A percentile compares a stretch with the other conserved stretches of the same genome.
Evolutionary conservation across 64 coral and sea anemone species (phyloP).

Genomic region (Montipora cactus): DNA sequence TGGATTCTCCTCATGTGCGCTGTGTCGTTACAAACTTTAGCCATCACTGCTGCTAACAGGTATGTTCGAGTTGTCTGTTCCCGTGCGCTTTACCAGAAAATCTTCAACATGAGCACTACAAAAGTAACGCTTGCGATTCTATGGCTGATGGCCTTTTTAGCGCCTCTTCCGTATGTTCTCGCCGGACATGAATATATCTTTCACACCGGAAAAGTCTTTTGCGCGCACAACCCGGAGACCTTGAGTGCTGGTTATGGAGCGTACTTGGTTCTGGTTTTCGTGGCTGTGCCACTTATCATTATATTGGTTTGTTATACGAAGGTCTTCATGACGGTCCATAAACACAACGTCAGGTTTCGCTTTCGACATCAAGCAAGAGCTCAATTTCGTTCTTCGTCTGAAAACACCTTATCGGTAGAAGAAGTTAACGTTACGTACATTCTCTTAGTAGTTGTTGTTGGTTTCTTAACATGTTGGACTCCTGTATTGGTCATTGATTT

Average conservation of each 20-base stretch:
- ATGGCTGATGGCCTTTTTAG: slow-evolving; percentile 60
- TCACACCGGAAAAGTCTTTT: slow-evolving; percentile 77
- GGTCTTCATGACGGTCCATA: slow-evolving; percentile 64
- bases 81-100: slow-evolving; percentile 42
- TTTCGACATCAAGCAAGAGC: not conserved
- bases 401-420: slow-evolving; percentile 36
- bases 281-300: slow-evolving; percentile 53
- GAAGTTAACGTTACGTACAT: slow-evolving; percentile 66
- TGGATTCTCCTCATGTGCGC: slow-evolving; percentile 31
- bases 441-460: slow-evolving; percentile 47
- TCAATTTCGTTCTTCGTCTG: not conserved
- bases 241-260: slow-evolving; percentile 47
- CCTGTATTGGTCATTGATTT: slow-evolving; percentile 60
- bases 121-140: slow-evolving; percentile 60
- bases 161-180: slow-evolving; percentile 67
- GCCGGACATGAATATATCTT: slow-evolving; percentile 66
- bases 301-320: slow-evolving; percentile 68
- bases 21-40: slow-evolving; percentile 54
- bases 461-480: slow-evolving; percentile 75
- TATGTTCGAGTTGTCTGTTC: slow-evolving; percentile 51
- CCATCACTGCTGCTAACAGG: slow-evolving; percentile 67
- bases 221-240: slow-evolving; percentile 50
- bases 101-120: slow-evolving; percentile 73
- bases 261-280: slow-evolving; percentile 62
- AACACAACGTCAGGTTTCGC: slow-evolving; percentile 54